Evolutionary conservation across 2,113 vertebrate genomes (phyloP).

Genomic region (Anolis sagrei): DNA sequence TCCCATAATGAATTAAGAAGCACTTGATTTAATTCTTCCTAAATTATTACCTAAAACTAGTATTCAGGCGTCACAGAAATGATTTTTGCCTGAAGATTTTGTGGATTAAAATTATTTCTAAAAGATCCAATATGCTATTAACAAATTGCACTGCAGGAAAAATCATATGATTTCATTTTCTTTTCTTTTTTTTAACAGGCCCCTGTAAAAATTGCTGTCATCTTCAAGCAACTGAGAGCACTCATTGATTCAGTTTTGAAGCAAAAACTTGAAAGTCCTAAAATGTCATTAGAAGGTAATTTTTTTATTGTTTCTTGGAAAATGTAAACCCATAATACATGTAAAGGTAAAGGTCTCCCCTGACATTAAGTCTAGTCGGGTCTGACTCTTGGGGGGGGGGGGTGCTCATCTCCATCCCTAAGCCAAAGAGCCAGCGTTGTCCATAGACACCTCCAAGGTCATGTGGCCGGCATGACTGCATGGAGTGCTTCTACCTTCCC

Average conservation of each 20-base stretch:
- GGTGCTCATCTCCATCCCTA: too few relatives aligned
- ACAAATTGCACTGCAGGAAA: not conserved
- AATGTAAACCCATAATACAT: not conserved
- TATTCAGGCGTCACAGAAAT: not conserved
- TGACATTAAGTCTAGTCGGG: too few relatives aligned
- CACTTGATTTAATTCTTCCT: too few relatives aligned
- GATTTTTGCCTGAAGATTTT: not conserved
- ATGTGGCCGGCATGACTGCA: too few relatives aligned
- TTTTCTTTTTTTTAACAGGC: slow-evolving; percentile 77
- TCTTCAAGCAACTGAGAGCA: slow-evolving; percentile 94
- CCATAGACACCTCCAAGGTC: too few relatives aligned
- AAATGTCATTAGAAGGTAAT: slow-evolving; percentile 94
- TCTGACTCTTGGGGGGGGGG: too few relatives aligned
- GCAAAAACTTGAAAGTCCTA: slow-evolving; percentile 93
- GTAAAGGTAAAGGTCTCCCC: too few relatives aligned
- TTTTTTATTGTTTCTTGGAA: slow-evolving; percentile 24
- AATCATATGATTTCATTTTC: not conserved
- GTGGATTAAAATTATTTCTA: not conserved
- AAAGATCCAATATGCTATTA: too few relatives aligned
- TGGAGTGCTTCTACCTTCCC: too few relatives aligned
- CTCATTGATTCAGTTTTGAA: slow-evolving; percentile 93
- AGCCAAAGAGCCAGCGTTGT: too few relatives aligned
- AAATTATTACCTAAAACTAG: too few relatives aligned
- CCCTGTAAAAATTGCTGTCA: slow-evolving; percentile 95
- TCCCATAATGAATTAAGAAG: too few relatives aligned